Conservation (phyloP, 2,888 invertebrate genomes). For the Osedax fenrisi region DNA sequence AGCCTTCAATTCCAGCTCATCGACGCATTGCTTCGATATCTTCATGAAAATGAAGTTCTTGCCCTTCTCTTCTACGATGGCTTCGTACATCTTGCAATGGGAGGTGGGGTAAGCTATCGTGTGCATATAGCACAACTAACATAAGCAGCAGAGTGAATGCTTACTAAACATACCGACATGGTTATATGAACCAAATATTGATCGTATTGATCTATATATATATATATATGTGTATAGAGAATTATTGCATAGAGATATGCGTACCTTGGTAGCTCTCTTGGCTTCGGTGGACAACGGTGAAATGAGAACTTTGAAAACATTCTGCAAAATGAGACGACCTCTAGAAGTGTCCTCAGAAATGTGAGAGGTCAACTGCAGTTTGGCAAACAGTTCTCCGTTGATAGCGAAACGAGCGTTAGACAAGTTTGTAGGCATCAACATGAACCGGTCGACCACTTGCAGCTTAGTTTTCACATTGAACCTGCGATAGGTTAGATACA, state of each 20-base stretch:
- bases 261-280: too few relatives aligned
- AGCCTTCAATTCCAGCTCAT: conserved; percentile 57
- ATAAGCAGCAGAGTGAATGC: too few relatives aligned
- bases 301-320: conserved; percentile 63
- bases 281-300: conserved; percentile 38
- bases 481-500: conserved; percentile 44
- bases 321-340: conserved; percentile 65
- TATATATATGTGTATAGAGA: too few relatives aligned
- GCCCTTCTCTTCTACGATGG: conserved; percentile 67
- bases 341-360: conserved; percentile 71
- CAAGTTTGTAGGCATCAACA: conserved; percentile 55
- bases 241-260: too few relatives aligned
- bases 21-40: conserved; percentile 60
- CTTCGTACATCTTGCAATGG: conserved; percentile 58
- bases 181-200: too few relatives aligned
- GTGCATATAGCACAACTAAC: too few relatives aligned
- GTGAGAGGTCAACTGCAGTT: conserved; percentile 62
- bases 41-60: conserved; percentile 67
- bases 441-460: conserved; percentile 59
- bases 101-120: too few relatives aligned
- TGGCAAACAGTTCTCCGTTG: conserved; percentile 65
- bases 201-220: too few relatives aligned
- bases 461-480: conserved; percentile 61
- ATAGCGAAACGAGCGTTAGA: conserved; percentile 66
- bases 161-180: too few relatives aligned